These are phyloP conservation scores for Coendou prehensilis DNA, from an alignment of 2,797 vertebrate genomes.

Conservation along the genomic window DNA sequence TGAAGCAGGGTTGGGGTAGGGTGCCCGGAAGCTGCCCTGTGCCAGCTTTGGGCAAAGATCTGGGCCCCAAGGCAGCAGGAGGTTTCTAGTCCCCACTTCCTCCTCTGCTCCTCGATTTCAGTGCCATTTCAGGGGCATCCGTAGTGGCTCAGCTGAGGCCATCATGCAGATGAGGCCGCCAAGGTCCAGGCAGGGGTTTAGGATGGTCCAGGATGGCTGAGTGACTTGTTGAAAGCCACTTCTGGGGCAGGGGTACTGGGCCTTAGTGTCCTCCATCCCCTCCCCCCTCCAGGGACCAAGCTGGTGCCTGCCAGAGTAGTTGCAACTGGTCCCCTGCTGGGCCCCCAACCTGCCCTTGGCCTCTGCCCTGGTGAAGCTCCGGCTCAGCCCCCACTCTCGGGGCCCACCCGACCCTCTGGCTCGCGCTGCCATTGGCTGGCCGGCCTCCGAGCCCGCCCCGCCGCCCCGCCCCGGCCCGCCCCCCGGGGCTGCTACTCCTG, in stretches of 20 bases:
- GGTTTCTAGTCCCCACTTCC: neutral
- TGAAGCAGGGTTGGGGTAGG: neutral
- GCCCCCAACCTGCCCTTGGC: constrained; percentile 84
- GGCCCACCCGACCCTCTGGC: constrained; percentile 62
- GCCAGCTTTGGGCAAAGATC: neutral
- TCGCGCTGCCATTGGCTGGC: constrained; percentile 68
- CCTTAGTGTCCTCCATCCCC: constrained; percentile 61
- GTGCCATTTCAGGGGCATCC: neutral
- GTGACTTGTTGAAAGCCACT: neutral
- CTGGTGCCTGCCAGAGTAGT: constrained; percentile 67
- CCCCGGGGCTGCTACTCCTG: constrained; percentile 73
- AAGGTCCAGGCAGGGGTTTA: neutral
- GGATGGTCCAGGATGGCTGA: neutral
- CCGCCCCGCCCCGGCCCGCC: constrained; percentile 73
- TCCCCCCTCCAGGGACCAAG: constrained; percentile 70
- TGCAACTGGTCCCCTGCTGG: constrained; percentile 75
- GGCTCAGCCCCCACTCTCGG: constrained; percentile 65
- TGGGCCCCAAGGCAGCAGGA: neutral
- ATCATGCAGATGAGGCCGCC: constrained; percentile 25
- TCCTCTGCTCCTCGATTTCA: neutral
- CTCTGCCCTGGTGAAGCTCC: constrained; percentile 81
- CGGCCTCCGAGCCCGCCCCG: constrained; percentile 75
- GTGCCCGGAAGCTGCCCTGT: neutral
- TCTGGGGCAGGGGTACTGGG: constrained; percentile 39
- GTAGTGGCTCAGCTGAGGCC: neutral